phyloP scores from a whole-genome alignment of 2,113 vertebrate species.

The Crocuta crocuta region DNA sequence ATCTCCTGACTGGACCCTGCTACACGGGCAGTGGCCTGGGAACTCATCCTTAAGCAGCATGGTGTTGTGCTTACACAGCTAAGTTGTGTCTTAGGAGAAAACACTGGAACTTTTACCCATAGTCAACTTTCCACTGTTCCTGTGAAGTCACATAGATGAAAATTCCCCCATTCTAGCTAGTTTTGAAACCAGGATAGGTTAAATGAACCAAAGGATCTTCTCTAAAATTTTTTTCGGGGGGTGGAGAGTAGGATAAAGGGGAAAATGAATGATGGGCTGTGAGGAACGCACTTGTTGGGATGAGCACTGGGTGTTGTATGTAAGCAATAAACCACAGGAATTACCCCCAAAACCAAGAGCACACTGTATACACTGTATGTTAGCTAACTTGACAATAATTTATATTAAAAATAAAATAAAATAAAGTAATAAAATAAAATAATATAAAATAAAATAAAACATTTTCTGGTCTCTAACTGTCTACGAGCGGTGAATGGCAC shows the following conservation, averaged over 20 bases:
- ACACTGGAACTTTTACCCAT: neutral
- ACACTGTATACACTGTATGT: too few species aligned
- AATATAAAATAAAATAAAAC: neutral
- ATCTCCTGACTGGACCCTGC: neutral
- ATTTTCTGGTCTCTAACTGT: neutral
- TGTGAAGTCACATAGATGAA: neutral
- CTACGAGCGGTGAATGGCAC: accelerated
- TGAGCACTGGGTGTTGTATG: too few species aligned
- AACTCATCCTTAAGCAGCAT: neutral
- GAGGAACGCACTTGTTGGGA: too few species aligned
- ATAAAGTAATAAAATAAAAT: too few species aligned
- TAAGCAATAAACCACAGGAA: too few species aligned
- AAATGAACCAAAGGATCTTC: neutral
- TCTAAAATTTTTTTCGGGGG: neutral
- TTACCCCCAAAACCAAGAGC: too few species aligned
- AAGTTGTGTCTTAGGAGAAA: neutral
- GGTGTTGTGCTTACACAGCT: accelerated
- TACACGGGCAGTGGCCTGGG: neutral
- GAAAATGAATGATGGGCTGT: too few species aligned
- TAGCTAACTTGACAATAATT: too few species aligned
- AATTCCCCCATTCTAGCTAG: neutral
- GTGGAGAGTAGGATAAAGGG: too few species aligned
- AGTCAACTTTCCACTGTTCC: neutral
- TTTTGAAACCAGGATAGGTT: neutral
- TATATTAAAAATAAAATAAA: too few species aligned